A percentile compares a stretch with the other conserved stretches of the same genome.
phyloP scores from a whole-genome alignment of 2,888 invertebrate species.

The Ditylenchus weischeri region DNA sequence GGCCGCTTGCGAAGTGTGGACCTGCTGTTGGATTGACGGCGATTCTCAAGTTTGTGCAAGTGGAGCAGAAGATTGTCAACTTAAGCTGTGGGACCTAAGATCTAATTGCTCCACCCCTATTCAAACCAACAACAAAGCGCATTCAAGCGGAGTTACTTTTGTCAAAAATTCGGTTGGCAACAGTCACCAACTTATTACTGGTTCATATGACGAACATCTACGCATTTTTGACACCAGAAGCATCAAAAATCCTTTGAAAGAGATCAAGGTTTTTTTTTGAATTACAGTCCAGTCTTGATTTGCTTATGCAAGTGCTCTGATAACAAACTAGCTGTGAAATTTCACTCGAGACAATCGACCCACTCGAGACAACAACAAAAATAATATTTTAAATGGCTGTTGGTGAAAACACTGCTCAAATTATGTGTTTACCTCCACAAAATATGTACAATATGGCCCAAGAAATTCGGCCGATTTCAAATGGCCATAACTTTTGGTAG shows the following conservation, averaged over 20 bases:
- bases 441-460: too few relatives aligned
- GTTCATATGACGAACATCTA: constrained; percentile 9
- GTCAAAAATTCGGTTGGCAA: not conserved
- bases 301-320: too few relatives aligned
- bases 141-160: constrained; percentile 4
- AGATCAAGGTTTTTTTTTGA: not conserved
- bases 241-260: not conserved
- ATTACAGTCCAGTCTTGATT: too few relatives aligned
- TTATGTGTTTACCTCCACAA: too few relatives aligned
- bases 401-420: too few relatives aligned
- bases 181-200: not conserved
- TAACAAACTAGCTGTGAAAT: too few relatives aligned
- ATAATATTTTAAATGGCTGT: too few relatives aligned
- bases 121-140: not conserved
- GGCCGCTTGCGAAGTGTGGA: constrained; percentile 9
- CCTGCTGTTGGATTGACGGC: constrained; percentile 5
- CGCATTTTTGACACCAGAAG: constrained; percentile 3
- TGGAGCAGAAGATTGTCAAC: constrained; percentile 7
- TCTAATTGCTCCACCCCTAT: not conserved
- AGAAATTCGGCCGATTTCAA: too few relatives aligned
- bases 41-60: not conserved
- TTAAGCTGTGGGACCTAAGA: not conserved
- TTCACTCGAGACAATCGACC: too few relatives aligned
- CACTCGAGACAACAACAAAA: too few relatives aligned
- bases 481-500: too few relatives aligned